Percentiles rank a stretch among this genome's conserved stretches.
Conservation (phyloP, 2,113 vertebrate species). For the Seriola rivoliana region DNA sequence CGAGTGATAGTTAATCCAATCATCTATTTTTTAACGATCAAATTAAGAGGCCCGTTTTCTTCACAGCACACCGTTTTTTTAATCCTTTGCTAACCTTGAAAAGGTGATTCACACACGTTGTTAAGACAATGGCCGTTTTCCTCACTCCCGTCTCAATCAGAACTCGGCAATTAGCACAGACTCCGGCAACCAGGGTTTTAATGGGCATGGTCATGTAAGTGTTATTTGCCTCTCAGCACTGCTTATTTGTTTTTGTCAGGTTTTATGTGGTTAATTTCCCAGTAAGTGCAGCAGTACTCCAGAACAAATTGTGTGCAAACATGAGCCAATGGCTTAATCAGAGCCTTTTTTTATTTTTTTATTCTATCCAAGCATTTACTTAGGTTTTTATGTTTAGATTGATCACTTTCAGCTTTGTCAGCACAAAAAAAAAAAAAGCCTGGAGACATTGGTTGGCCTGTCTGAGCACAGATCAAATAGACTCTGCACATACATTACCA, state of each 20-base stretch:
- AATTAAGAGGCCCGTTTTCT: slow-evolving; percentile 32
- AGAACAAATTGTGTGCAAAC: slow-evolving; percentile 2
- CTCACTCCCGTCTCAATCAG: slow-evolving; percentile 2
- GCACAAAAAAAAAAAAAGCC: background rate
- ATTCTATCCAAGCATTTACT: background rate
- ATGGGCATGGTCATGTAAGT: slow-evolving; percentile 3
- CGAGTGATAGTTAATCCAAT: slow-evolving; percentile 29
- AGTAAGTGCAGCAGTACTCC: slow-evolving; percentile 17
- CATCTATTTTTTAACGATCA: slow-evolving; percentile 20
- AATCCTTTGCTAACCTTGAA: slow-evolving; percentile 9
- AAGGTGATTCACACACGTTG: slow-evolving; percentile 17
- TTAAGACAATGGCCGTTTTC: background rate
- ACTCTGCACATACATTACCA: slow-evolving; percentile 34
- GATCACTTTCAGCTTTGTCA: background rate
- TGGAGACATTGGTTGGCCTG: background rate
- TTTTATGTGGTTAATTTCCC: slow-evolving; percentile 31
- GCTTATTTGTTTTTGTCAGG: slow-evolving; percentile 14
- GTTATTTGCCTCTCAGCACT: background rate
- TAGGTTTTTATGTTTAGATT: background rate
- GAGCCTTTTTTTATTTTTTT: background rate
- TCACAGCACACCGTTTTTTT: background rate
- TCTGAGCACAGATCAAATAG: slow-evolving; percentile 27
- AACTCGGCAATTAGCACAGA: background rate
- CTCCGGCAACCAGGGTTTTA: slow-evolving; percentile 11
- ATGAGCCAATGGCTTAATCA: slow-evolving; percentile 1